Base-by-base conservation (phyloP, 2,888 invertebrate genomes). In the Kryphioiulus occultus region DNA sequence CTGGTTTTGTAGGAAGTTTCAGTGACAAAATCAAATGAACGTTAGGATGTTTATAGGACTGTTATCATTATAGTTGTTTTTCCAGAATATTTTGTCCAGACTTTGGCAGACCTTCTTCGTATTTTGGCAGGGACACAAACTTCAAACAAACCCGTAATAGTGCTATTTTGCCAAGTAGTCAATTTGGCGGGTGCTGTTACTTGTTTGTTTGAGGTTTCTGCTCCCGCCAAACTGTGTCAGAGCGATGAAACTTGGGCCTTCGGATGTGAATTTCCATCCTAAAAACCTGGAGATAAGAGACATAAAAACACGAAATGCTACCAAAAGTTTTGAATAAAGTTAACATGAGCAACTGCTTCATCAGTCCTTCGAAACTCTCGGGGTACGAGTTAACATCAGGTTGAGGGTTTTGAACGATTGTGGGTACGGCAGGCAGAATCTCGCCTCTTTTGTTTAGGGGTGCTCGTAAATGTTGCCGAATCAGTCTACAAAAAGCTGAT, bases 211-310 rank as follows among this genome's bases (percentile, higher is more conserved):
- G 10, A 68, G 15, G 68, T 68, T 68, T 68, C 0, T 26, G 22
- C 22, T 68, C 26, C 22, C 2, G 68, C 68, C 5, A 68, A 68
- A 10, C 1, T 9, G 68, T 68, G 22, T 3, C 22, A 3, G 68
- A 26, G 26, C 68, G 22, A 4, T 12, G 68, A 22, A 68, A 68
- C 68, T 68, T 68, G 68, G 68, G 68, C 68, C 68, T 68, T 68
- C 12, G 68, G 68, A 68, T 68, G 68, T 68, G 68, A 68, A 68
- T 22, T 68, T 68, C 68, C 68, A 68, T 68, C 68, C 68, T 68
- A 68, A 68, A 39, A 68, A 68, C 68, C 68, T 68, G 68, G 68
- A 68, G 68, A 68, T 68, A 68, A 68, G 68, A 68, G 68, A 68
- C 68, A 68, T 68, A 68, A 68, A 68, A 68, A 68, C 68, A 68